Evolutionary conservation across 1,140 invertebrate species (phyloP), one percentile per base, ranked within the genome.

Genomic region (Megalonaias nervosa): DNA sequence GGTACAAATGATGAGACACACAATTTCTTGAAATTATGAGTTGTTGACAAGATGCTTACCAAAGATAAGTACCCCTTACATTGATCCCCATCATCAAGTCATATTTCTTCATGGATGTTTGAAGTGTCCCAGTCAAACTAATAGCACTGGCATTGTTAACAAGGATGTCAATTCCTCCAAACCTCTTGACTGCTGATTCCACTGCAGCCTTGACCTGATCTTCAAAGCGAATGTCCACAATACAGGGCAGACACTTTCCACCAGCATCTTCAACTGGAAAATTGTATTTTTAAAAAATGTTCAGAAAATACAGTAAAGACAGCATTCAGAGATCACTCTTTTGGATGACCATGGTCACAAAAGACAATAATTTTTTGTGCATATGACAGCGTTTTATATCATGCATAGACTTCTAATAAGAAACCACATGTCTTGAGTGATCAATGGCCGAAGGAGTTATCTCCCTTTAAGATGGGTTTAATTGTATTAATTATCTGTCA

Each of bases 61-160:
- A 91, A 17, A 92, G 75, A 75, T 87, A 91, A 23, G 91, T 92
- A 48, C 91, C 91, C 81, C 91, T 82, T 23, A 87, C 87, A 87
- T 92, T 92, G 65, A 92, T 85, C 5, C 82, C 81, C 75, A 89
- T 89, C 91, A 92, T 92, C 19, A 92, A 81, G 81, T 92, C 91
- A 81, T 88, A 92, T 80, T 85, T 87, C 80, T 99, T 99, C 97
- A 99, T 99, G 26, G 97, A 94, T 1, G 97, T 99, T 2, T 94
- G 91, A 9, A 93, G 87, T 1, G 98, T 99, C 17, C 93, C 93
- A 0, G 97, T 98, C 26, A 99, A 92, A 31, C 94, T 95, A 84
- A 99, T 99, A 21, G 98, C 98, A 86, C 97, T 98, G 0, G 98
- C 98, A 93, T 99, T 99, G 90, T 99, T 99, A 9, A 99, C 92